Percentiles rank a stretch among this genome's conserved stretches.
Conservation (phyloP, 1,140 invertebrate genomes). For the Ceratitis capitata region DNA sequence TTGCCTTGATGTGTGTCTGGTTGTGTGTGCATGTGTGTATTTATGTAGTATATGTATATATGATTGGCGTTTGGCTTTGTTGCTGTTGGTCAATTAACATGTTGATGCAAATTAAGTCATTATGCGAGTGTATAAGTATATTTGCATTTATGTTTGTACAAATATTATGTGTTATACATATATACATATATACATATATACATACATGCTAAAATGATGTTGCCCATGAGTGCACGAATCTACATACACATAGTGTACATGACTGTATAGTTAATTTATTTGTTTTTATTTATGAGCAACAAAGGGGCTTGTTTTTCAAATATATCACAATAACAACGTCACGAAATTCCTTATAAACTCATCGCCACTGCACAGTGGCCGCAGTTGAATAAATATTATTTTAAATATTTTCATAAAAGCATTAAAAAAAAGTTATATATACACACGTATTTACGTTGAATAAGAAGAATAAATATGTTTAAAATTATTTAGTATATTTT, state of each 20-base stretch:
- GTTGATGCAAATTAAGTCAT: constrained; percentile 4
- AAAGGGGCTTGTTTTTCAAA: not conserved
- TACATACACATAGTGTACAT: not conserved
- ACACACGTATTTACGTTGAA: too few relatives aligned
- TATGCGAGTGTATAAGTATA: not conserved
- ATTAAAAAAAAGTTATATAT: too few relatives aligned
- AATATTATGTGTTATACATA: not conserved
- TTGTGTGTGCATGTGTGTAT: not conserved
- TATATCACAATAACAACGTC: not conserved
- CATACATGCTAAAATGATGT: too few relatives aligned
- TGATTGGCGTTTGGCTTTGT: not conserved
- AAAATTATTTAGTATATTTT: too few relatives aligned
- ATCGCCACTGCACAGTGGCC: not conserved
- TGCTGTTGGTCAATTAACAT: not conserved
- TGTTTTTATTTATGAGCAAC: constrained; percentile 7
- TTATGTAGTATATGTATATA: not conserved
- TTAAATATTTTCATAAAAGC: too few relatives aligned
- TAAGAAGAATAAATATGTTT: too few relatives aligned
- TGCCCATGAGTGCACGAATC: too few relatives aligned
- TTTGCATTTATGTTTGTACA: not conserved
- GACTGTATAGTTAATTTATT: not conserved
- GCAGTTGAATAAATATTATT: not conserved
- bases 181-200: not conserved
- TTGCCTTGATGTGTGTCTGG: not conserved
- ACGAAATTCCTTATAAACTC: not conserved